Base-by-base conservation (phyloP, 2,113 vertebrate species). In the Apodemus speciosus region DNA sequence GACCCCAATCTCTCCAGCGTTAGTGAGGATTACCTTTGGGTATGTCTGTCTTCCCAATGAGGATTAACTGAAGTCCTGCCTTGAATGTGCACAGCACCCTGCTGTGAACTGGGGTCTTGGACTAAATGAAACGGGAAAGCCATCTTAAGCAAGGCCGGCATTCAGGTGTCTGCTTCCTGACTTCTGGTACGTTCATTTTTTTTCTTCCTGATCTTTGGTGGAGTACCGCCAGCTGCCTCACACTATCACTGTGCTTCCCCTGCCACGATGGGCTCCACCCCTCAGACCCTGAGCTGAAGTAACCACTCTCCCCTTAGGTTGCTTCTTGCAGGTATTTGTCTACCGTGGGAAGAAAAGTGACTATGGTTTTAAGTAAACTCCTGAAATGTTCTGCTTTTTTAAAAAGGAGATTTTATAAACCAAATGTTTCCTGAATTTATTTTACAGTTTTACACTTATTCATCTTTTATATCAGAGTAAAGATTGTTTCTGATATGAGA, bases 351-450 rank as follows among this genome's bases (percentile, higher is more conserved):
- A 64, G 38, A 20, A 64, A 3, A 64, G 9, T 43, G 2, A 32
- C 56, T 62, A 62, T 20, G 8, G 18, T 88, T 71, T 85, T 21
- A 85, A n/a, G 56, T 81, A 84, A 96, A 91, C 85, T 9, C 35
- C 49, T 66, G 2, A 85, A 35, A 58, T 43, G 11, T 56, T 69
- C 71, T 56, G 43, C 60, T 71, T 79, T 23, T 43, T 62, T 7
- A 75, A 60, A 21, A 38, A 58, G 18, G 32, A 30, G 20, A 62
- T 86, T 64, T 84, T 5, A 71, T 69, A 87, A n/a, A 43, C 60
- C 75, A 53, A 56, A 69, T 76, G 38, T 46, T 76, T 69, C 10
- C 80, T 46, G 27, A 9, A 60, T 40, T 40, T 38, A 21, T 53
- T 43, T 83, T 62, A 64, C 18, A 20, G 32, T n/a, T 85, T 56